Evolutionary conservation across 2,797 vertebrate genomes (phyloP).

Genomic region (Nannoperca australis): DNA sequence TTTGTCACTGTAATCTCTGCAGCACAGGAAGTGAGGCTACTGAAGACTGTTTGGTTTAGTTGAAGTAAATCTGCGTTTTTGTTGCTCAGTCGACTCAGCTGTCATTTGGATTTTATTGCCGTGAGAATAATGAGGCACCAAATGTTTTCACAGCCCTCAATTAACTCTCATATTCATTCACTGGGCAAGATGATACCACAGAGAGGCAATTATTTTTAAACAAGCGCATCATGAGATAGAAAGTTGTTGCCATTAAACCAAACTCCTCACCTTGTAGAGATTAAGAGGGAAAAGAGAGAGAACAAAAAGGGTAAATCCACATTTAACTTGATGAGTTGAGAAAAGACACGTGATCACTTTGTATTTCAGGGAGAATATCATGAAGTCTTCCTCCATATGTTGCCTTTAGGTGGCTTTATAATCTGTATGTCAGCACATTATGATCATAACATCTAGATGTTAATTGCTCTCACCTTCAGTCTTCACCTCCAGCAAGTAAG

Average conservation of each 20-base stretch:
- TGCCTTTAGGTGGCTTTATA: constrained; percentile 39
- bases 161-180: constrained; percentile 63
- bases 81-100: constrained; percentile 31
- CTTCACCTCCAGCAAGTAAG: constrained; percentile 47
- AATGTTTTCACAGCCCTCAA: constrained; percentile 64
- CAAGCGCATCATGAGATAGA: constrained; percentile 55
- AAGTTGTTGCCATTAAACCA: constrained; percentile 67
- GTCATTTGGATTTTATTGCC: constrained; percentile 49
- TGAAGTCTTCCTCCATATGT: constrained; percentile 22
- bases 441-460: constrained; percentile 57
- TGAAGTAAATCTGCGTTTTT: constrained; percentile 30
- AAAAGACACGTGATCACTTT: constrained; percentile 20
- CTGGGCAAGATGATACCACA: constrained; percentile 51
- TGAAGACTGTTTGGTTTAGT: constrained; percentile 23
- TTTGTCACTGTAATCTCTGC: constrained; percentile 52
- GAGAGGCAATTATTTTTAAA: constrained; percentile 66
- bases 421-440: constrained; percentile 48
- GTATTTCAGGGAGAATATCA: constrained; percentile 19
- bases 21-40: constrained; percentile 36
- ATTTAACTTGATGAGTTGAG: constrained; percentile 19
- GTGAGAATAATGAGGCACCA: constrained; percentile 54
- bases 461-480: constrained; percentile 65
- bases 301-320: constrained; percentile 12
- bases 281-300: constrained; percentile 14
- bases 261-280: constrained; percentile 55